A percentile compares a stretch with the other conserved stretches of the same genome.
Evolutionary conservation across 2,888 invertebrate species (phyloP).

Genomic region (Baccha elongata): DNA sequence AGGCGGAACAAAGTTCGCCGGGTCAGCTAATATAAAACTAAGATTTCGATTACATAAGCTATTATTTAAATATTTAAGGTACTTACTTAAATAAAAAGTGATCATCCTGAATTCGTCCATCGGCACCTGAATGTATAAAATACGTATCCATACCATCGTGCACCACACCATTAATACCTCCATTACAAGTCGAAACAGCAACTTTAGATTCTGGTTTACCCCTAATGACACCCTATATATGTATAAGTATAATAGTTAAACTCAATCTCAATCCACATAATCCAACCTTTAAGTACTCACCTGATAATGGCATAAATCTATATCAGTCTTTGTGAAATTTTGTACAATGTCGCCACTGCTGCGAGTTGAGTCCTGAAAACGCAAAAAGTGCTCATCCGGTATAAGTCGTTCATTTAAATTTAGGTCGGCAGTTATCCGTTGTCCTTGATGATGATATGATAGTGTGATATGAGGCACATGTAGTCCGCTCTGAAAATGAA

Average conservation of each 20-base stretch:
- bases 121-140: slow-evolving; percentile 84
- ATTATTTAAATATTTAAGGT: too few species aligned
- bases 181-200: slow-evolving; percentile 91
- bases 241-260: slow-evolving; percentile 23
- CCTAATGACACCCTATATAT: slow-evolving; percentile 86
- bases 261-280: background rate
- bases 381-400: slow-evolving; percentile 81
- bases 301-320: slow-evolving; percentile 82
- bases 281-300: slow-evolving; percentile 75
- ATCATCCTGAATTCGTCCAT: slow-evolving; percentile 79
- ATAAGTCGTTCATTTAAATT: slow-evolving; percentile 80
- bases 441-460: slow-evolving; percentile 86
- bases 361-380: slow-evolving; percentile 79
- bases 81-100: slow-evolving; percentile 81
- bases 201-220: slow-evolving; percentile 89
- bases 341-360: slow-evolving; percentile 78
- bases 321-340: slow-evolving; percentile 82
- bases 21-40: too few species aligned
- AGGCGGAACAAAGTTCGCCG: too few species aligned
- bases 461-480: slow-evolving; percentile 83
- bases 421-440: slow-evolving; percentile 82
- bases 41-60: too few species aligned
- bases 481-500: slow-evolving; percentile 76
- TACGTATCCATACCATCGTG: slow-evolving; percentile 90
- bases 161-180: slow-evolving; percentile 89